phyloP scores from a whole-genome alignment of 2,888 invertebrate genomes.

The Ceramica pisi region DNA sequence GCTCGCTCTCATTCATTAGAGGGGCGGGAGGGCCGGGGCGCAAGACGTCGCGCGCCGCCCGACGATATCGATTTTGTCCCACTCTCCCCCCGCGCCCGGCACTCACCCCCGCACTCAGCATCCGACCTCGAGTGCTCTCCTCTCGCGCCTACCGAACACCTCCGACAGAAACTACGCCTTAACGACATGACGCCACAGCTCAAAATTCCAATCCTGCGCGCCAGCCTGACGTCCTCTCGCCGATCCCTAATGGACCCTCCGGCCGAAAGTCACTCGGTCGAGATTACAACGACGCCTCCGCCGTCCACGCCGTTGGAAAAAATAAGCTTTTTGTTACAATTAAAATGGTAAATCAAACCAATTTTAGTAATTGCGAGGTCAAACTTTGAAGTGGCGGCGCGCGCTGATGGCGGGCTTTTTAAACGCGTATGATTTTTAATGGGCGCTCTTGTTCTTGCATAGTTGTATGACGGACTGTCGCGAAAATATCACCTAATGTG shows the following conservation, averaged over 20 bases:
- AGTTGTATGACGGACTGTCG: conserved; percentile 66
- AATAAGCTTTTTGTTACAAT: conserved; percentile 91
- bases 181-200: conserved; percentile 87
- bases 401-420: conserved; percentile 80
- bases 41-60: conserved; percentile 91
- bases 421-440: conserved; percentile 85
- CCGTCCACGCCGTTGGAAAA: conserved; percentile 84
- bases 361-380: conserved; percentile 90
- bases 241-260: conserved; percentile 88
- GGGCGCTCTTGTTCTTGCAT: conserved; percentile 69
- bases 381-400: conserved; percentile 87
- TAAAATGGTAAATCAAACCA: conserved; percentile 91
- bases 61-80: conserved; percentile 90
- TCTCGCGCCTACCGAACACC: conserved; percentile 89
- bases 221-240: conserved; percentile 76
- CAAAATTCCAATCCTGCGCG: conserved; percentile 83
- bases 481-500: conserved; percentile 40
- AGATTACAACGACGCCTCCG: conserved; percentile 85
- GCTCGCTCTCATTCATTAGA: conserved; percentile 90
- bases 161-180: conserved; percentile 89
- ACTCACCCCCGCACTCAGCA: conserved; percentile 87
- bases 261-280: conserved; percentile 89
- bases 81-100: conserved; percentile 82
- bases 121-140: conserved; percentile 91
- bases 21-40: conserved; percentile 83